Conservation (phyloP, 2,888 invertebrate genomes). For the Drosophila cognata region DNA sequence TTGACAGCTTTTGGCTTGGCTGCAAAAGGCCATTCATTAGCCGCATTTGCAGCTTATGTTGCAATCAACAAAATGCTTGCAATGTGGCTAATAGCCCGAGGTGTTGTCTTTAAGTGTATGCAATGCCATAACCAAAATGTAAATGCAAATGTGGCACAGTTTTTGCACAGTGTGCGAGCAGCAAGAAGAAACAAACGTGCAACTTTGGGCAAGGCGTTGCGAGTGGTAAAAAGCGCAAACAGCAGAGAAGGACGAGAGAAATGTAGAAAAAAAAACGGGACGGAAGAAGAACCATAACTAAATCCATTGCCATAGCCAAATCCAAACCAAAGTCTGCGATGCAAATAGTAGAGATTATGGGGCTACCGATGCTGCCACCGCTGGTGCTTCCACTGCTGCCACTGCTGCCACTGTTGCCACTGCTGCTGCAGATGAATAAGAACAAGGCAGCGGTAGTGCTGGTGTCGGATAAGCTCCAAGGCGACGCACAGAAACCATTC, state of each 20-base stretch:
- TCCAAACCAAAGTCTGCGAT: constrained; percentile 81
- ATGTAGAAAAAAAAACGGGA: constrained; percentile 27
- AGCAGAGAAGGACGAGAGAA: constrained; percentile 40
- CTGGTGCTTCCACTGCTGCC: background rate
- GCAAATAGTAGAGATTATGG: constrained; percentile 81
- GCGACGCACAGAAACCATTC: constrained; percentile 29
- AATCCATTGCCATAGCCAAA: constrained; percentile 78
- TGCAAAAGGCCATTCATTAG: constrained; percentile 66
- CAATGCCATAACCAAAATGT: constrained; percentile 40
- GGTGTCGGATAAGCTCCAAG: constrained; percentile 32
- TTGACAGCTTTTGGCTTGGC: constrained; percentile 40
- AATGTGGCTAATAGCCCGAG: constrained; percentile 32
- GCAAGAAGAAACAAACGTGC: constrained; percentile 63
- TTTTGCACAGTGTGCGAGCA: constrained; percentile 69
- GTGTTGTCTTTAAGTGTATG: background rate
- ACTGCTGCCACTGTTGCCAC: background rate
- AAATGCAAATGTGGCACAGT: constrained; percentile 60
- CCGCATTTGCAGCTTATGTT: constrained; percentile 39
- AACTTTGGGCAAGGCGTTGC: constrained; percentile 31
- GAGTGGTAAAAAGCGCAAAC: constrained; percentile 68
- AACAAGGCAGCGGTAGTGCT: constrained; percentile 24
- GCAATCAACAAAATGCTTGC: constrained; percentile 56
- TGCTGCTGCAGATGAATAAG: constrained; percentile 58
- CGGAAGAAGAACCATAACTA: constrained; percentile 79
- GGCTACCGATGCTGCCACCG: constrained; percentile 28